Percentiles rank a stretch among this genome's conserved stretches.
These are phyloP conservation scores for Glandiceps talaboti DNA, from an alignment of 53 echinoderm and acorn worm genomes.

Conservation along the genomic window DNA sequence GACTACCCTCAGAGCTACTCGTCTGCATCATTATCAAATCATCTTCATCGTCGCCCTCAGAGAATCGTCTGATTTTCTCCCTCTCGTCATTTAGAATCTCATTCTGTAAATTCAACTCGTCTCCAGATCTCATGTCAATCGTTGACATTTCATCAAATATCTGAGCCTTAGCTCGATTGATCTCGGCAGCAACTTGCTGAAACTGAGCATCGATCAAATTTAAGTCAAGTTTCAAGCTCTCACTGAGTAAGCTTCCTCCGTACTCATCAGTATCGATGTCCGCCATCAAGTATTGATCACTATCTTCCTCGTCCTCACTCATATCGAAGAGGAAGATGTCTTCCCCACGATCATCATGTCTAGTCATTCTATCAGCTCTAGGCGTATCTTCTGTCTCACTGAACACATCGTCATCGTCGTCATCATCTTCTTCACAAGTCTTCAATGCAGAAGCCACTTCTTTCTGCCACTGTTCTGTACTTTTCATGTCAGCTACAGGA, in stretches of 20 bases:
- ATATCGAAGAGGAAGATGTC: background rate
- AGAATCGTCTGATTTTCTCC: too few relatives aligned
- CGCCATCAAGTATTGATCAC: background rate
- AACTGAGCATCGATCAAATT: background rate
- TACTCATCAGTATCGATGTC: background rate
- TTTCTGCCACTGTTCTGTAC: too few relatives aligned
- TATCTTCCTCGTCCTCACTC: background rate
- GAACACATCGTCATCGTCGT: background rate
- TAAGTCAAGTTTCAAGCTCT: background rate
- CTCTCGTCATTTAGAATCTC: too few relatives aligned
- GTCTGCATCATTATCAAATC: too few relatives aligned
- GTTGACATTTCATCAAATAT: background rate
- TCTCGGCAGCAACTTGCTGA: background rate
- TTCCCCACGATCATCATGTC: background rate
- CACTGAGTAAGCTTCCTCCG: background rate
- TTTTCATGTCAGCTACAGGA: too few relatives aligned
- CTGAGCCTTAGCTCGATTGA: background rate
- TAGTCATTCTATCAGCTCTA: background rate
- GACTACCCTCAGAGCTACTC: background rate
- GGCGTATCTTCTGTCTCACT: background rate
- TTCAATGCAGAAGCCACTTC: too few relatives aligned
- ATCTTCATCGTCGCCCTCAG: too few relatives aligned
- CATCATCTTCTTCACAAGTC: too few relatives aligned
- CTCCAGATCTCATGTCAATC: background rate
- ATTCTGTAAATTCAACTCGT: background rate